phyloP scores from a whole-genome alignment of 2,888 invertebrate species.

The Dryocosmus kuriphilus region DNA sequence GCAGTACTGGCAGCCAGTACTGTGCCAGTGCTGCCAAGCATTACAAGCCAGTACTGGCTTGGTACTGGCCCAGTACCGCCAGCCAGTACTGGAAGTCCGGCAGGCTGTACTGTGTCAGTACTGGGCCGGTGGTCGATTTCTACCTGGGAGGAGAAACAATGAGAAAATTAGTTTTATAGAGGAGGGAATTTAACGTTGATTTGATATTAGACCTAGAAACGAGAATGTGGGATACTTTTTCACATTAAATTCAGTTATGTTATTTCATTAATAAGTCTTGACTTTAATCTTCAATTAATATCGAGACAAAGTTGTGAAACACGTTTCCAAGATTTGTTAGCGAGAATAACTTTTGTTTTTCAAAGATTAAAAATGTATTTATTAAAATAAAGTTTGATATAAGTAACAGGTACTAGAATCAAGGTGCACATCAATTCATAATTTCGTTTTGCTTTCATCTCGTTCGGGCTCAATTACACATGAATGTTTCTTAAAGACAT shows the following conservation, averaged over 20 bases:
- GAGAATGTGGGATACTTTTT: no score
- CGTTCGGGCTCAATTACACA: not conserved
- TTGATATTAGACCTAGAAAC: not conserved
- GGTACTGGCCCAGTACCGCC: no score
- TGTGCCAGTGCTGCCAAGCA: no score
- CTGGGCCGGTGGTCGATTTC: no score
- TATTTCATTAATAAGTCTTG: not conserved
- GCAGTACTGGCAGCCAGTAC: no score
- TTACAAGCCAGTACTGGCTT: no score
- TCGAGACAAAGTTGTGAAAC: not conserved
- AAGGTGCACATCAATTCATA: not conserved
- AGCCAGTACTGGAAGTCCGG: no score
- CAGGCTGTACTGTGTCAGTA: no score
- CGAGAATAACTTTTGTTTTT: not conserved
- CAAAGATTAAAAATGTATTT: not conserved
- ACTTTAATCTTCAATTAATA: constrained; percentile 5
- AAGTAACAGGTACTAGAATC: not conserved
- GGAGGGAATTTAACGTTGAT: not conserved
- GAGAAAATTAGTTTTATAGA: not conserved
- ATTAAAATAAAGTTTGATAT: not conserved
- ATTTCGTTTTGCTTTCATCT: not conserved
- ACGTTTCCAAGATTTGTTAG: not conserved
- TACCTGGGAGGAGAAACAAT: not conserved
- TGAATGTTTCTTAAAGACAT: constrained; percentile 6
- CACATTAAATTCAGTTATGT: not conserved